Evolutionary conservation across 1,140 invertebrate genomes (phyloP).

Genomic region (Schlechtendalia chinensis): DNA sequence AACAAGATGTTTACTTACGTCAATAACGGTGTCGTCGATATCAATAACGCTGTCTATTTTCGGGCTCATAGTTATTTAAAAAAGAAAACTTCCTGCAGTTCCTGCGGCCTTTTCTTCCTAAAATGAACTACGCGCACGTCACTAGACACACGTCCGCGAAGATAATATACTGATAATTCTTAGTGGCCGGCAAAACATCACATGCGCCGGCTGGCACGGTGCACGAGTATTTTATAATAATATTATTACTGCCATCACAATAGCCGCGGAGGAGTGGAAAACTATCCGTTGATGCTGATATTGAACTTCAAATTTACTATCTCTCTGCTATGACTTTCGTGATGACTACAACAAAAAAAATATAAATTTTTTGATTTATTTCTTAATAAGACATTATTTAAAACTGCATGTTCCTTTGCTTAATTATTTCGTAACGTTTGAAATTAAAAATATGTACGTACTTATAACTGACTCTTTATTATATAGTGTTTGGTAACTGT

Average conservation of each 20-base stretch:
- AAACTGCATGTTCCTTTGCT: too few relatives aligned
- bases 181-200: slow-evolving; percentile 24
- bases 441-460: not conserved
- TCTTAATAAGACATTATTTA: too few relatives aligned
- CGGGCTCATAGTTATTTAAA: slow-evolving; percentile 29
- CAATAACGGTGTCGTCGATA: not conserved
- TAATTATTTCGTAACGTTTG: too few relatives aligned
- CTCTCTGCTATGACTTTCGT: not conserved
- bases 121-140: slow-evolving; percentile 1
- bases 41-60: slow-evolving; percentile 39
- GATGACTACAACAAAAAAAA: too few relatives aligned
- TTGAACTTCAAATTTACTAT: slow-evolving; percentile 31
- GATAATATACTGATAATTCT: not conserved
- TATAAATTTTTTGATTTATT: too few relatives aligned
- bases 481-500: too few relatives aligned
- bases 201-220: not conserved
- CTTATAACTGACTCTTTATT: too few relatives aligned
- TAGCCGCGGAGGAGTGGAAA: not conserved
- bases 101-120: slow-evolving; percentile 6
- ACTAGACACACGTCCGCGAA: slow-evolving; percentile 6
- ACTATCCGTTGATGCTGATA: slow-evolving; percentile 2
- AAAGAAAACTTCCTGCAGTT: slow-evolving; percentile 33
- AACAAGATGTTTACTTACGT: not conserved
- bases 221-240: slow-evolving; percentile 11
- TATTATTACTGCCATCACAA: not conserved